These are phyloP conservation scores for Poecile atricapillus DNA, from an alignment of 2,113 vertebrate genomes.

Conservation along the genomic window DNA sequence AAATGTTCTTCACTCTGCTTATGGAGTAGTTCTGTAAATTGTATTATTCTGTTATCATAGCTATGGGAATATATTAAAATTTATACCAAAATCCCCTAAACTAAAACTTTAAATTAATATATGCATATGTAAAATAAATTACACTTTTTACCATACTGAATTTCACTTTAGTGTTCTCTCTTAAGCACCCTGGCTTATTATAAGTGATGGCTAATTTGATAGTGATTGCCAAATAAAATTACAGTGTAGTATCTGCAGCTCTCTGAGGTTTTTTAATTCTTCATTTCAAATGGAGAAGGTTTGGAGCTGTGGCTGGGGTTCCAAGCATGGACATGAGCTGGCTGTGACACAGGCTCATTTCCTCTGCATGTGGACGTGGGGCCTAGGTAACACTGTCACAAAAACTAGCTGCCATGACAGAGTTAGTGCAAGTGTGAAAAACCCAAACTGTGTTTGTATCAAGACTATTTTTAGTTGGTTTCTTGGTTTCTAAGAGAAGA, in stretches of 20 bases:
- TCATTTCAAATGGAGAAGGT: background rate
- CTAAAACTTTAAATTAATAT: background rate
- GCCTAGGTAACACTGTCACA: accelerated
- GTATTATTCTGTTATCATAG: background rate
- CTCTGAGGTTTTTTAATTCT: background rate
- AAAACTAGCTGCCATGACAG: background rate
- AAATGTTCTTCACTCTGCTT: background rate
- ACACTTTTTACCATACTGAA: background rate
- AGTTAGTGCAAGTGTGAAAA: background rate
- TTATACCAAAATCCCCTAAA: background rate
- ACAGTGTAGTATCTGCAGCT: background rate
- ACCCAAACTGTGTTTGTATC: background rate
- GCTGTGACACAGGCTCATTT: background rate
- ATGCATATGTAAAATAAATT: background rate
- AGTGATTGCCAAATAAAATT: background rate
- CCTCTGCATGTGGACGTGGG: background rate
- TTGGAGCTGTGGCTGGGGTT: background rate
- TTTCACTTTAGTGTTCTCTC: background rate
- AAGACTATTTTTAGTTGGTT: background rate
- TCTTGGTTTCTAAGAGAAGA: background rate
- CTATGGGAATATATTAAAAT: background rate
- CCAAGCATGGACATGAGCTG: background rate
- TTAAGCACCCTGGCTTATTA: background rate
- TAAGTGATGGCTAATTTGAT: background rate
- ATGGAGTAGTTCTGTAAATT: background rate